phyloP scores from a whole-genome alignment of 2,888 invertebrate species.

The Idaea straminata region DNA sequence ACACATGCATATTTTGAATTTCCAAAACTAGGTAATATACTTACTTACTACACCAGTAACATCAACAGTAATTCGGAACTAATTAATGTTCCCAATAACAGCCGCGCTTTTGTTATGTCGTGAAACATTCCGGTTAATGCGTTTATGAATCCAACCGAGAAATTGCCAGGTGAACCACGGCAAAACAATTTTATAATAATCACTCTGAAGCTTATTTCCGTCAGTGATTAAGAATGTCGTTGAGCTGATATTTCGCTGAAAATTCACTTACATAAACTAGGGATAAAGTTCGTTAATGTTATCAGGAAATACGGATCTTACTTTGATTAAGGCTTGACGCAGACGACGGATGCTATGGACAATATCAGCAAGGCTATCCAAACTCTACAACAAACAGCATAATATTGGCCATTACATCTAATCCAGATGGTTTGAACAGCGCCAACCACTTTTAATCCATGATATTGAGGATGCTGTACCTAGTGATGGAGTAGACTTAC shows the following conservation, averaged over 20 bases:
- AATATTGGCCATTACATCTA: too few species aligned
- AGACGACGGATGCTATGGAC: too few species aligned
- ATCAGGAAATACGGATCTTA: too few species aligned
- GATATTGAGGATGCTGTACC: too few species aligned
- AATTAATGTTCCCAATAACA: not conserved
- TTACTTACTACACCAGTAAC: not conserved
- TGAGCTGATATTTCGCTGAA: not conserved
- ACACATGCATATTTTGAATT: not conserved
- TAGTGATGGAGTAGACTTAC: too few species aligned
- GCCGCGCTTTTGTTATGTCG: not conserved
- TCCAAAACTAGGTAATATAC: not conserved
- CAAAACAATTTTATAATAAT: not conserved
- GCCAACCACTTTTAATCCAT: too few species aligned
- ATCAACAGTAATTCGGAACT: not conserved
- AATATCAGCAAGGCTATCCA: too few species aligned
- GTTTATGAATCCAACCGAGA: not conserved
- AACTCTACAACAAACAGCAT: too few species aligned
- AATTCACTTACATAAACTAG: not conserved
- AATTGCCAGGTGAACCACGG: not conserved
- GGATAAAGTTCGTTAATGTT: too few species aligned
- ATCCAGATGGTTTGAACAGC: too few species aligned
- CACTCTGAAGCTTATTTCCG: not conserved
- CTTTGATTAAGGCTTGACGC: too few species aligned
- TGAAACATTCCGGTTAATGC: not conserved
- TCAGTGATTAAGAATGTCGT: not conserved